A percentile compares a stretch with the other conserved stretches of the same genome.
Conservation (phyloP, 2,888 invertebrate species). For the Folsomia manolachei region DNA sequence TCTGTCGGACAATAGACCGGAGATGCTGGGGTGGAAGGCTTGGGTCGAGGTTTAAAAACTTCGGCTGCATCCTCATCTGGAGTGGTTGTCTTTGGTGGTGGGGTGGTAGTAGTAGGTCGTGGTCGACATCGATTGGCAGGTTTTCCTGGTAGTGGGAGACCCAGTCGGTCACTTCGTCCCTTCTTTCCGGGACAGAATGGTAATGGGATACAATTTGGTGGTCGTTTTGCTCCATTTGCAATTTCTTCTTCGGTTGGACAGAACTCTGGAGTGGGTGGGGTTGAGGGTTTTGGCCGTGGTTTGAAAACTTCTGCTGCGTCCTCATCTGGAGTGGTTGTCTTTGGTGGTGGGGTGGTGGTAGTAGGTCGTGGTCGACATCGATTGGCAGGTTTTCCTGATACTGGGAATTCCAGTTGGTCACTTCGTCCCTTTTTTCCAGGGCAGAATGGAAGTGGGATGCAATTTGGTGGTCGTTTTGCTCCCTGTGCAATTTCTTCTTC, state of each 20-base stretch:
- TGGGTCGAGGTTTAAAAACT: background rate
- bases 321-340: background rate
- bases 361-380: background rate
- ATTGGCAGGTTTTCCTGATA: background rate
- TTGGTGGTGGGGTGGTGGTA: background rate
- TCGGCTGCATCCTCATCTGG: background rate
- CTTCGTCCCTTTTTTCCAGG: no score
- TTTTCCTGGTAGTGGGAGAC: background rate
- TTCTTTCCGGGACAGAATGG: background rate
- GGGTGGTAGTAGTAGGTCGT: background rate
- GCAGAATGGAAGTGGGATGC: background rate
- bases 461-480: background rate
- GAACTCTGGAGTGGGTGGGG: background rate
- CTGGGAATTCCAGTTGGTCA: background rate
- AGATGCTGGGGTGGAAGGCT: background rate
- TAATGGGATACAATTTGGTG: background rate
- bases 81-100: background rate
- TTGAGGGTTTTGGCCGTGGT: background rate
- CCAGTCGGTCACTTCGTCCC: no score
- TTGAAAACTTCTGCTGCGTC: background rate
- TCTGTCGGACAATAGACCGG: background rate
- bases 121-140: background rate
- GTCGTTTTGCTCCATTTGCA: background rate
- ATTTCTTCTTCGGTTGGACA: background rate
- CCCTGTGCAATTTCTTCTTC: background rate